Percentiles rank a stretch among this genome's conserved stretches.
Evolutionary conservation across 2,888 invertebrate genomes (phyloP).

Genomic region (Octonoba sinensis): DNA sequence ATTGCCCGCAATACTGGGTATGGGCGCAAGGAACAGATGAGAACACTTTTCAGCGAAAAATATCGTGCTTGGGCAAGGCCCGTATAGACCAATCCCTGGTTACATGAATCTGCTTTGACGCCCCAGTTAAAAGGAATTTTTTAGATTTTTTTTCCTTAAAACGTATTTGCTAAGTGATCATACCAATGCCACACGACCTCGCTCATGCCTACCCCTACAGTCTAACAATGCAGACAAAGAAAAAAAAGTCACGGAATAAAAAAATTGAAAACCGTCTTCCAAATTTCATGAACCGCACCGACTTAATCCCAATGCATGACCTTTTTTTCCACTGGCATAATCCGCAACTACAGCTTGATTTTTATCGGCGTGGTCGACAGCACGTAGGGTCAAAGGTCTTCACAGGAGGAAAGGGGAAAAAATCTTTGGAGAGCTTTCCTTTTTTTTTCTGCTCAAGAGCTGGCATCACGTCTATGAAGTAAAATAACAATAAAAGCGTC

Average conservation of each 20-base stretch:
- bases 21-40: no score
- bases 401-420: conserved; percentile 16
- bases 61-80: no score
- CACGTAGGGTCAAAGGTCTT: conserved; percentile 19
- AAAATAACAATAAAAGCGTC: conserved; percentile 10
- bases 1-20: no score
- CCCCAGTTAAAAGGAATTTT: no score
- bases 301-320: conserved; percentile 17
- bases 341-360: conserved; percentile 16
- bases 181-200: no score
- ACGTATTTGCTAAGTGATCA: no score
- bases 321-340: background rate
- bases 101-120: no score
- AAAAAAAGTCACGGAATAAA: background rate
- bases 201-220: no score
- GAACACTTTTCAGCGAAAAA: no score
- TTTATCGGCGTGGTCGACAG: conserved; percentile 18
- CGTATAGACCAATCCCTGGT: no score
- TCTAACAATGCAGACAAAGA: no score
- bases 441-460: background rate
- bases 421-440: background rate
- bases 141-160: no score
- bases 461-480: conserved; percentile 23
- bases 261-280: background rate
- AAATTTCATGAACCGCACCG: conserved; percentile 1